phyloP scores from a whole-genome alignment of 2,888 invertebrate genomes.

The Nomada fucata region DNA sequence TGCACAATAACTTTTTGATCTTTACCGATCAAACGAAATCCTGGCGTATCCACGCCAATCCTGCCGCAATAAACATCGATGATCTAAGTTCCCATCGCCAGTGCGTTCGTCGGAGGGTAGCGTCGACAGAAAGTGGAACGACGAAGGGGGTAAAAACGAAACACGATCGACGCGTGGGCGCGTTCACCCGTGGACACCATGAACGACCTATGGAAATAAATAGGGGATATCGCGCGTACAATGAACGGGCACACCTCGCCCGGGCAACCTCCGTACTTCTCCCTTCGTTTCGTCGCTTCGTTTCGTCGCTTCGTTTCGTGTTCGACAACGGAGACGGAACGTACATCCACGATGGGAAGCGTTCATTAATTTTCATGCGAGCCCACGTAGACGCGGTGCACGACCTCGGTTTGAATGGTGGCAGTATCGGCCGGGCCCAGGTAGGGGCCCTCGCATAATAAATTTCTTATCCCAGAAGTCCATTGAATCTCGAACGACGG shows the following conservation, averaged over 20 bases:
- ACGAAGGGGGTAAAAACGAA: background rate
- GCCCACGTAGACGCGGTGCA: conserved; percentile 60
- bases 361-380: conserved; percentile 69
- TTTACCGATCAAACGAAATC: background rate
- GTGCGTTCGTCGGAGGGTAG: too few relatives aligned
- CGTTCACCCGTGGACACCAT: background rate
- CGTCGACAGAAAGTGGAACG: too few relatives aligned
- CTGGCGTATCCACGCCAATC: background rate
- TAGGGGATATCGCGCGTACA: conserved; percentile 1
- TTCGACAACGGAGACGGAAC: background rate
- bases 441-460: conserved; percentile 71
- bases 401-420: conserved; percentile 62
- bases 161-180: background rate
- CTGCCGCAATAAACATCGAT: background rate
- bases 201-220: background rate
- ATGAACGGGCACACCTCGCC: background rate
- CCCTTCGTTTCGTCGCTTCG: background rate
- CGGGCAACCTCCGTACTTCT: conserved; percentile 5
- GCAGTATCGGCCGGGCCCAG: conserved; percentile 56
- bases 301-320: background rate
- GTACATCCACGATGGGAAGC: background rate
- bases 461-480: conserved; percentile 70
- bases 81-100: background rate
- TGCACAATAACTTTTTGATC: conserved; percentile 16
- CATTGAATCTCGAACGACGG: conserved; percentile 66